A percentile compares a stretch with the other conserved stretches of the same genome.
These are phyloP conservation scores for Mastomys natalensis DNA, from an alignment of 2,113 vertebrate species.

Conservation along the genomic window DNA sequence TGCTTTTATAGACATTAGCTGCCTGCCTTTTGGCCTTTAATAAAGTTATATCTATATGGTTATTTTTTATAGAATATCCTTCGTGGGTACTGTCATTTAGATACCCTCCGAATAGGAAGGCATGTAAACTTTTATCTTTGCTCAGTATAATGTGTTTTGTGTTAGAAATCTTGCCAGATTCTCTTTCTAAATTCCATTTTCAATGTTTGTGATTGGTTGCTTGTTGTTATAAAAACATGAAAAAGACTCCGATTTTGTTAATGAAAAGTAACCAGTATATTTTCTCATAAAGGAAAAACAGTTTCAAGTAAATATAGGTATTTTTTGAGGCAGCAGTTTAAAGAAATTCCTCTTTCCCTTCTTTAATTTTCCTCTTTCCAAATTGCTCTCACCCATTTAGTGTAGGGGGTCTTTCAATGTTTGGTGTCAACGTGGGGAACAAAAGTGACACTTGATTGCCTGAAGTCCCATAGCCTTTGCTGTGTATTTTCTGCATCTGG, in stretches of 20 bases:
- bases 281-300: constrained; percentile 54
- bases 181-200: constrained; percentile 40
- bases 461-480: neutral
- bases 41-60: constrained; percentile 20
- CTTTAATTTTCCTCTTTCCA: constrained; percentile 48
- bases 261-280: constrained; percentile 15
- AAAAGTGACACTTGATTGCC: constrained; percentile 23
- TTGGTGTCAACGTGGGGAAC: constrained; percentile 20
- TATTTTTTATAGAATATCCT: constrained; percentile 42
- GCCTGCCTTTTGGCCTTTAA: neutral
- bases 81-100: constrained; percentile 23
- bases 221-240: constrained; percentile 53
- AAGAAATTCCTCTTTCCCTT: constrained; percentile 44
- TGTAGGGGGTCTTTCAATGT: constrained; percentile 49
- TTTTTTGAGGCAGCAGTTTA: constrained; percentile 57
- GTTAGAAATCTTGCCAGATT: constrained; percentile 12
- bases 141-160: constrained; percentile 17
- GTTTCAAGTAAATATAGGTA: neutral
- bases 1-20: constrained; percentile 45
- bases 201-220: constrained; percentile 8
- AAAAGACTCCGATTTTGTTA: constrained; percentile 2
- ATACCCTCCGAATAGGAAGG: constrained; percentile 27
- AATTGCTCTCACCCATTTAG: neutral
- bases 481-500: constrained; percentile 53
- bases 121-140: constrained; percentile 43